phyloP scores from a whole-genome alignment of 2,113 vertebrate species.

The Ornithorhynchus anatinus region DNA sequence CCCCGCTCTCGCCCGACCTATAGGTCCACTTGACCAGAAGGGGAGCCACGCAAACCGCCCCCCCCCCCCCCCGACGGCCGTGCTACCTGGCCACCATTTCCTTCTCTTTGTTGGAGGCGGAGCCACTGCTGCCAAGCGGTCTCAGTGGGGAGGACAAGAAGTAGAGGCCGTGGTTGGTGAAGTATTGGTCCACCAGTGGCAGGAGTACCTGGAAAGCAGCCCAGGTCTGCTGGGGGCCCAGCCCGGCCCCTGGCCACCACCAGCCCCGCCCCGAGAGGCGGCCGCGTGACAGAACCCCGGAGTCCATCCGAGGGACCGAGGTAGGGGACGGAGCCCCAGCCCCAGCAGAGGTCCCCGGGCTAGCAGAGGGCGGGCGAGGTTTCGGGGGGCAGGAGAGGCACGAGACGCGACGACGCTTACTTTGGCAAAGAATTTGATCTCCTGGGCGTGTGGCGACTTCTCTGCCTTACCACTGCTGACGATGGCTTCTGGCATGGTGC shows the following conservation, averaged over 20 bases:
- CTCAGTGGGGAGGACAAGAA: constrained; percentile 95
- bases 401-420: constrained; percentile 70
- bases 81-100: constrained; percentile 95
- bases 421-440: constrained; percentile 99
- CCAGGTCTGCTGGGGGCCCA: too few species aligned
- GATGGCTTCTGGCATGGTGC: constrained; percentile 97
- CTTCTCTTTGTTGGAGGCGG: constrained; percentile 97
- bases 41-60: neutral
- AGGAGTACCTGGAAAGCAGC: constrained; percentile 88
- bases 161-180: constrained; percentile 96
- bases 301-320: too few species aligned
- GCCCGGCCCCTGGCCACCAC: too few species aligned
- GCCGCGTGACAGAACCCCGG: too few species aligned
- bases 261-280: too few species aligned
- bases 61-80: neutral
- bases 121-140: constrained; percentile 93
- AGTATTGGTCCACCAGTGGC: constrained; percentile 97
- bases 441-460: constrained; percentile 93
- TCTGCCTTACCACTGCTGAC: constrained; percentile 92
- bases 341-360: too few species aligned
- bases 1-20: too few species aligned
- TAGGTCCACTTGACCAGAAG: constrained; percentile 15
- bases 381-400: too few species aligned
- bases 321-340: too few species aligned
- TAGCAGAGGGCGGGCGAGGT: too few species aligned